Base-by-base conservation (phyloP, 2,888 invertebrate species). In the Cepaea hortensis region DNA sequence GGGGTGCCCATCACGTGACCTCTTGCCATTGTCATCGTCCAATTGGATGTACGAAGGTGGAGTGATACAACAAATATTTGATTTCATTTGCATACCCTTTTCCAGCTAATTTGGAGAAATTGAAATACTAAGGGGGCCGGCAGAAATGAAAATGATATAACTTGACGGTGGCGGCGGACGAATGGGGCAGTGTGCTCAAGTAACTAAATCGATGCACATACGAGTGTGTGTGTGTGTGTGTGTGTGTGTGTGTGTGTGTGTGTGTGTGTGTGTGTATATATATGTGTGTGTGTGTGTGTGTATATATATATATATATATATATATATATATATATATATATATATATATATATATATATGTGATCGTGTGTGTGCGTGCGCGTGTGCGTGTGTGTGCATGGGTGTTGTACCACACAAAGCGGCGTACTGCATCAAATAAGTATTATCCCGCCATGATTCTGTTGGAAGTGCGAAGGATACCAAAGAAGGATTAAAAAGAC, bases 61-160 rank as follows among this genome's bases (percentile, higher is more conserved):
- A 82, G 82, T 70, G 82, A 82, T 82, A 48, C 82, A 82, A 82
- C 82, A 82, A 82, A 82, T 82, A 82, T 82, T 82, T 82, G 82
- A 82, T 82, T 82, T 82, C 50, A 82, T 82, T 82, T 82, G 82
- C 82, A 82, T 82, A 82, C 82, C 50, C 5, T 68, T 81, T 80
- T 46, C n/a, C 18, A 50, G 65, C 65, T 65, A 80, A 65, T 80
- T 80, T 62, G 61, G 20, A 80, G 80, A 80, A 80, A 80, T 80
- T 80, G 76, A 50, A 55, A 55, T 50, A 55, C 76, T 50, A 50
- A 55, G 76, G 75, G 75, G 75, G 15, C 11, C 5, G 3, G 11
- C n/a, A 3, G 11, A 68, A n/a, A 62, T 62, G 65, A 80, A 13
- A 80, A n/a, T 7, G 65, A 68, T 68, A 46, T 68, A 62, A 23